A percentile compares a stretch with the other conserved stretches of the same genome.
Conservation (phyloP, 2,113 vertebrate species). For the Orycteropus afer region DNA sequence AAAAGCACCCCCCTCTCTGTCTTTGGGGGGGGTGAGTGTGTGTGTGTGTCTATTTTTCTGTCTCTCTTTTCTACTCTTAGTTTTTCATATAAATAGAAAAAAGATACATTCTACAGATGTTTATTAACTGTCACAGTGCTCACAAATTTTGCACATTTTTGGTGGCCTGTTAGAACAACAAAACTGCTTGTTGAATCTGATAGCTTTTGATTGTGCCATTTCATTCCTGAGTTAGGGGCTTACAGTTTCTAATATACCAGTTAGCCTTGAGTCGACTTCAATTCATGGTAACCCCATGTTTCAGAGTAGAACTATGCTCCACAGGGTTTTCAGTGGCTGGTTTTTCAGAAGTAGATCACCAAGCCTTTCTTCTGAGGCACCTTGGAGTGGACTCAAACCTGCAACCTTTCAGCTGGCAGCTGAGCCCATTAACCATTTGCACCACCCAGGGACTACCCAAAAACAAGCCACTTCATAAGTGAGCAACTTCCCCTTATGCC, state of each 20-base stretch:
- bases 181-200: no score
- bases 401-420: background rate
- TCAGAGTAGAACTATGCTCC: background rate
- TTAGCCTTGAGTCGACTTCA: background rate
- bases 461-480: background rate
- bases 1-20: no score
- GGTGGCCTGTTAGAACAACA: no score
- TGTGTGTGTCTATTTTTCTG: no score
- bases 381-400: background rate
- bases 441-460: background rate
- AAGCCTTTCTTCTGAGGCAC: background rate
- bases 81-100: background rate
- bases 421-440: background rate
- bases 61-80: background rate
- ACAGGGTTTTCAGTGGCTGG: background rate
- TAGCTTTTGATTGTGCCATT: no score
- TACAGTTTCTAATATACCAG: no score
- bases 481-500: background rate
- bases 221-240: no score
- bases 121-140: no score
- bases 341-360: background rate
- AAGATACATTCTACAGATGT: no score
- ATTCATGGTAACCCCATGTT: background rate
- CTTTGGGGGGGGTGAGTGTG: no score
- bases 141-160: no score